Conservation (phyloP, 2,113 vertebrate species). For the Lipophrys pholis region DNA sequence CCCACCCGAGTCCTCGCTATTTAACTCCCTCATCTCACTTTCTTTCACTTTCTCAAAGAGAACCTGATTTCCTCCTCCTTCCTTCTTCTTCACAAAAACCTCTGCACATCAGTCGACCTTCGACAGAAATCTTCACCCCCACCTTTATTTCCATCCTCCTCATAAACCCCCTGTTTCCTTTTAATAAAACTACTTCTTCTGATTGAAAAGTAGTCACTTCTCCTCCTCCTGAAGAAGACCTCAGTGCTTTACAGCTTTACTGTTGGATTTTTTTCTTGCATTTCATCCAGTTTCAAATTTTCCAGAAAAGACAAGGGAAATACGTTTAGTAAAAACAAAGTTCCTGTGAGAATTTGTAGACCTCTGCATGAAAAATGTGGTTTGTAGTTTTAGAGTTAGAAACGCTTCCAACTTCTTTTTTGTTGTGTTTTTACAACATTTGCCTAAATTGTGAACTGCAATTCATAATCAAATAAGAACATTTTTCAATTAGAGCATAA, state of each 20-base stretch:
- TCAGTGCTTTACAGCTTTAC: neutral
- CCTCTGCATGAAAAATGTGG: neutral
- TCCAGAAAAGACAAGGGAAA: too few relatives aligned
- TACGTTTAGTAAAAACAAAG: too few relatives aligned
- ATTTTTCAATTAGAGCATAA: conserved; percentile 1
- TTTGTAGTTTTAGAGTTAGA: neutral
- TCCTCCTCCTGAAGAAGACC: neutral
- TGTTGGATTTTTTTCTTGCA: neutral
- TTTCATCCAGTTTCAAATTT: neutral
- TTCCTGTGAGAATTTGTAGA: neutral
- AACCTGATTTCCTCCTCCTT: neutral
- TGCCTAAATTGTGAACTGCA: neutral
- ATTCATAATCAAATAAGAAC: neutral
- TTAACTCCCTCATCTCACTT: conserved; percentile 20
- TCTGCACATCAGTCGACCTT: conserved; percentile 1
- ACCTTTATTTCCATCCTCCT: conserved; percentile 14
- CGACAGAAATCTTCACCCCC: conserved; percentile 17
- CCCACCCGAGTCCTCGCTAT: conserved; percentile 40
- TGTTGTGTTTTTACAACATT: neutral
- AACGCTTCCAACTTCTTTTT: neutral
- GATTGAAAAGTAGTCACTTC: neutral
- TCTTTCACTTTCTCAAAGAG: conserved; percentile 14
- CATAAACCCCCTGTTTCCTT: conserved; percentile 11
- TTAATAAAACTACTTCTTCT: conserved; percentile 8
- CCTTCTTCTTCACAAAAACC: neutral